Conservation (phyloP, 2,113 vertebrate species). For the Vulpes vulpes region DNA sequence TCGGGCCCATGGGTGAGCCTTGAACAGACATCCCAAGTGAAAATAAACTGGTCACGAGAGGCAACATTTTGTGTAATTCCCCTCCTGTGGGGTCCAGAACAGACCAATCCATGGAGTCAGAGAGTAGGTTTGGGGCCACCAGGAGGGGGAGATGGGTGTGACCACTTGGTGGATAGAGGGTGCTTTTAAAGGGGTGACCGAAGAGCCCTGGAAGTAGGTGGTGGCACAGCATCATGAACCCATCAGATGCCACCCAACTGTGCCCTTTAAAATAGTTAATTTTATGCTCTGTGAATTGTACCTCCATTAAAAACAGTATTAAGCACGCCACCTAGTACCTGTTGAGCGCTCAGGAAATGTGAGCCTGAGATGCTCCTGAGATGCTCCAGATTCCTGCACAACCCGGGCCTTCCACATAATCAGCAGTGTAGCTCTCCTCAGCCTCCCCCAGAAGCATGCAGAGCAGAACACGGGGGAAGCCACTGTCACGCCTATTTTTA, state of each 20-base stretch:
- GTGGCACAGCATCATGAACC: accelerated
- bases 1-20: accelerated
- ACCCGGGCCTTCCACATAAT: accelerated
- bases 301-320: background rate
- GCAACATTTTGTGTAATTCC: accelerated
- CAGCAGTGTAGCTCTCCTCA: background rate
- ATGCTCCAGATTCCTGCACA: background rate
- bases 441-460: too few relatives aligned
- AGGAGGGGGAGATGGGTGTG: accelerated
- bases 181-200: background rate
- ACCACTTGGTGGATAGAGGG: accelerated
- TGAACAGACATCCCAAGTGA: too few relatives aligned
- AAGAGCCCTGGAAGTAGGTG: background rate
- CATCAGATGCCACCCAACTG: too few relatives aligned
- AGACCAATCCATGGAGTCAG: background rate
- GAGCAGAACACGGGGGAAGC: background rate
- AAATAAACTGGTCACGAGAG: background rate
- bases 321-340: too few relatives aligned
- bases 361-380: background rate
- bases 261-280: background rate
- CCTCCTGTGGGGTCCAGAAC: background rate
- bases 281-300: background rate
- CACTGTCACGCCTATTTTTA: background rate
- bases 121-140: background rate
- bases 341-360: background rate